phyloP scores from a whole-genome alignment of 2,888 invertebrate genomes.

The Athetis lepigone region DNA sequence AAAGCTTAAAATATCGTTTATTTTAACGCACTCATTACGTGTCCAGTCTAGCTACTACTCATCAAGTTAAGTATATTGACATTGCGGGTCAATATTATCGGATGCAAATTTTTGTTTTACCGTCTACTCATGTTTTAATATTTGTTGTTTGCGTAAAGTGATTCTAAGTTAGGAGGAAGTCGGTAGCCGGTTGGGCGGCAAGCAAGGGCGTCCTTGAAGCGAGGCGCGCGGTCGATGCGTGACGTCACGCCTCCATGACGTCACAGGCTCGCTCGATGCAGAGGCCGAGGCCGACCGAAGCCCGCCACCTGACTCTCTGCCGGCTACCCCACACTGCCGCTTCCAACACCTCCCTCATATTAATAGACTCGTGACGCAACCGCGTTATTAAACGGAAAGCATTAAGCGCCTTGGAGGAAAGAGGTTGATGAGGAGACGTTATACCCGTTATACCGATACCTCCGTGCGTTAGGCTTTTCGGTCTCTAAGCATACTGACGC shows the following conservation, averaged over 20 bases:
- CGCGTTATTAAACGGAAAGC: constrained; percentile 74
- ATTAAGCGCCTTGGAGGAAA: constrained; percentile 70
- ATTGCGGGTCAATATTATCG: constrained; percentile 53
- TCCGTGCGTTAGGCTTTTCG: neutral
- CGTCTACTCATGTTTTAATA: constrained; percentile 42
- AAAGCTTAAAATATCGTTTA: constrained; percentile 10
- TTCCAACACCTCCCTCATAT: constrained; percentile 80
- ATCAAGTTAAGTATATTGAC: constrained; percentile 48
- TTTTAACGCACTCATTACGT: constrained; percentile 10
- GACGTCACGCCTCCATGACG: constrained; percentile 85
- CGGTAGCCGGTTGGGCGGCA: constrained; percentile 73
- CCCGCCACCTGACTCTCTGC: constrained; percentile 69
- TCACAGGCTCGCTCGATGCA: constrained; percentile 82
- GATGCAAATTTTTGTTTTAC: constrained; percentile 44
- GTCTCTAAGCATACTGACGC: neutral
- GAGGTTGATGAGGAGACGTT: constrained; percentile 5
- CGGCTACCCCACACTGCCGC: constrained; percentile 73
- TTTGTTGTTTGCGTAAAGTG: constrained; percentile 67
- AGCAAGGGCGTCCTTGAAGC: constrained; percentile 88
- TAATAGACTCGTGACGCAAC: constrained; percentile 87
- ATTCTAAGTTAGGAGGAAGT: constrained; percentile 75
- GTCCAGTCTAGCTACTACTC: constrained; percentile 10
- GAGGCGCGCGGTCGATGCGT: constrained; percentile 85
- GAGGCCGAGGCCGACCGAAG: constrained; percentile 79
- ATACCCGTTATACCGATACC: constrained; percentile 6